These are phyloP conservation scores for Stratiomys singularior DNA, from an alignment of 2,888 invertebrate species.

Conservation along the genomic window DNA sequence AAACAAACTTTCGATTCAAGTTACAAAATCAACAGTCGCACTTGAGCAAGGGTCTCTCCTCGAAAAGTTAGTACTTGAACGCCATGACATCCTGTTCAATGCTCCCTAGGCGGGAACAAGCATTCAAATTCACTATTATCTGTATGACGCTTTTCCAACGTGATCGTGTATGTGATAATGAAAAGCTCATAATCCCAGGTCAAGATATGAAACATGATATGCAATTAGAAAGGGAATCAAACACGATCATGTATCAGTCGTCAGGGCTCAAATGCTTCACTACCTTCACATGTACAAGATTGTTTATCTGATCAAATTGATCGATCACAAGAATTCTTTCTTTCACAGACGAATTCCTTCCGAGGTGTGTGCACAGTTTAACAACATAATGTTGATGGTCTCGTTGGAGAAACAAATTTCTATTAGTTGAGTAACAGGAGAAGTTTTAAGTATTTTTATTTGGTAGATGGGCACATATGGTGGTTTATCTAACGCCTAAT, in stretches of 20 bases:
- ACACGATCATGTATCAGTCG: neutral
- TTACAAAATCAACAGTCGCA: neutral
- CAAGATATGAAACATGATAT: conserved; percentile 7
- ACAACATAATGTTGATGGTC: neutral
- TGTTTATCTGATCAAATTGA: neutral
- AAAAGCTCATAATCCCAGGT: conserved; percentile 3
- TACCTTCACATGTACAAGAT: neutral
- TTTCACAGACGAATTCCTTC: neutral
- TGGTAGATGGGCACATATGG: neutral
- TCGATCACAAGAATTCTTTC: conserved; percentile 5
- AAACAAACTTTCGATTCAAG: neutral
- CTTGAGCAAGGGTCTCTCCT: no score
- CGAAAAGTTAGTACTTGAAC: no score
- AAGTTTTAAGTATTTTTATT: neutral
- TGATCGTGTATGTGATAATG: neutral
- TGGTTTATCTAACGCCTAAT: neutral
- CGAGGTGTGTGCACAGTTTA: neutral
- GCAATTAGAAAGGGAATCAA: neutral
- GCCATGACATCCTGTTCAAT: no score
- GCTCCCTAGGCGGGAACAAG: no score
- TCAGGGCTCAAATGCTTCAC: neutral
- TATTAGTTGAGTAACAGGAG: neutral
- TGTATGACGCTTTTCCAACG: neutral
- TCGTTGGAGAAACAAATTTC: neutral
- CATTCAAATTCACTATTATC: neutral